These are phyloP conservation scores for Ictidomys tridecemlineatus DNA, from an alignment of 2,113 vertebrate genomes.

Conservation along the genomic window DNA sequence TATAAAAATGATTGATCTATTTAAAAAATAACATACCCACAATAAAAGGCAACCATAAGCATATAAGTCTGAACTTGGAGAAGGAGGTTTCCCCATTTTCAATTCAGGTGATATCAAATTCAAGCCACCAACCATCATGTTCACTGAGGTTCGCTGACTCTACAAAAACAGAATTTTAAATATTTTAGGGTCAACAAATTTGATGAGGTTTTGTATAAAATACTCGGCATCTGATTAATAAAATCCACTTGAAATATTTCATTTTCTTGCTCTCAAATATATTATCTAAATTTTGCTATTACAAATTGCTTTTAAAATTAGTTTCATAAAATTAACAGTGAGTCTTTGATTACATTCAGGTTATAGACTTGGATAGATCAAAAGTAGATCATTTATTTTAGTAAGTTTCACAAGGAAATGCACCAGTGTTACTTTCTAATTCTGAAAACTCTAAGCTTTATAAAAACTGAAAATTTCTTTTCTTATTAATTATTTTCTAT, in stretches of 20 bases:
- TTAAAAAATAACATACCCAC: conserved; percentile 87
- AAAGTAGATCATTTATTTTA: not conserved
- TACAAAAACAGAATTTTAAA: conserved; percentile 70
- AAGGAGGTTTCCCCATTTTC: conserved; percentile 84
- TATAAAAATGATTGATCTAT: not conserved
- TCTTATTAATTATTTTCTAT: conserved; percentile 28
- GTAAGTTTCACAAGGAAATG: not conserved
- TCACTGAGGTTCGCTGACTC: conserved; percentile 87
- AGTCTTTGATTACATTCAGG: conserved; percentile 48
- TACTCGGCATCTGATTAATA: conserved; percentile 10
- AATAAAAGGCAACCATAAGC: conserved; percentile 90
- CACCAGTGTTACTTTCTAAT: conserved; percentile 41
- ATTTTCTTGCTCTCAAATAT: conserved; percentile 42
- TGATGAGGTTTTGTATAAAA: not conserved
- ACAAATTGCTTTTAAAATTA: conserved; percentile 55
- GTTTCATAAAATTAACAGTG: conserved; percentile 46
- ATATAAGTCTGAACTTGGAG: conserved; percentile 90
- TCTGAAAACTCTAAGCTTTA: conserved; percentile 43
- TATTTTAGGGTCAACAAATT: conserved; percentile 39
- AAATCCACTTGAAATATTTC: conserved; percentile 49
- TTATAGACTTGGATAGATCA: not conserved
- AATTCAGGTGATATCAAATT: conserved; percentile 89
- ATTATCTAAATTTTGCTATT: conserved; percentile 36
- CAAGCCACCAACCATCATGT: conserved; percentile 85
- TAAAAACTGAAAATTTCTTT: conserved; percentile 26